Percentiles rank a stretch among this genome's conserved stretches.
These are phyloP conservation scores for Lingula anatina DNA, from an alignment of 2,888 invertebrate genomes.

Conservation along the genomic window DNA sequence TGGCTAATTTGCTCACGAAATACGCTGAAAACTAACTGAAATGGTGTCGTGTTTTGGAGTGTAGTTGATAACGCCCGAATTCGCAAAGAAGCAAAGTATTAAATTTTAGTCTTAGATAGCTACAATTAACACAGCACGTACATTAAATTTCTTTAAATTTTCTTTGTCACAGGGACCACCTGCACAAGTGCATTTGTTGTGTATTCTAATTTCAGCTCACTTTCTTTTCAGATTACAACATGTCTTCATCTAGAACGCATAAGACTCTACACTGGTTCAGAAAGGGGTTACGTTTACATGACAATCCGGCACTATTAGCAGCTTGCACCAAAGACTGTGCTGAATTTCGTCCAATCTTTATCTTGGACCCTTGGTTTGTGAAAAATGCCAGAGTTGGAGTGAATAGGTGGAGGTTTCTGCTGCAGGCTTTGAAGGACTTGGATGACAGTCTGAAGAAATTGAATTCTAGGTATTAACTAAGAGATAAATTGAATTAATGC, in stretches of 20 bases:
- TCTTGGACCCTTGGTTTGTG: conserved; percentile 85
- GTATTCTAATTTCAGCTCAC: not conserved
- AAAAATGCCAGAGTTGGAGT: conserved; percentile 80
- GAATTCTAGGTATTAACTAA: conserved; percentile 67
- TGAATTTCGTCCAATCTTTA: conserved; percentile 78
- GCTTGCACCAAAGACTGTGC: conserved; percentile 66
- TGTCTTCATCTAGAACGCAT: conserved; percentile 4
- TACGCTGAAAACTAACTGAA: too few relatives aligned
- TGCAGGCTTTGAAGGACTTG: conserved; percentile 78
- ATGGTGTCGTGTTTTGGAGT: too few relatives aligned
- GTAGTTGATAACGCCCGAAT: too few relatives aligned
- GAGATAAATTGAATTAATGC: not conserved
- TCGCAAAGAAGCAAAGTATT: too few relatives aligned
- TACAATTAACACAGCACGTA: too few relatives aligned
- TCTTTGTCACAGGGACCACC: too few relatives aligned
- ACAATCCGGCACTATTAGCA: conserved; percentile 75
- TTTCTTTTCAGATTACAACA: not conserved
- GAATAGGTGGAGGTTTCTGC: conserved; percentile 72
- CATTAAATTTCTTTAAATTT: too few relatives aligned
- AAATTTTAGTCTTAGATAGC: too few relatives aligned
- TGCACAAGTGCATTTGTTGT: not conserved
- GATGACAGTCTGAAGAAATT: conserved; percentile 71
- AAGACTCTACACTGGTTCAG: conserved; percentile 77
- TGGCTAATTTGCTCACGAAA: too few relatives aligned
- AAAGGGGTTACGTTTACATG: conserved; percentile 78